These are phyloP conservation scores for Noctilio leporinus DNA, from an alignment of 2,113 vertebrate genomes.

Conservation along the genomic window DNA sequence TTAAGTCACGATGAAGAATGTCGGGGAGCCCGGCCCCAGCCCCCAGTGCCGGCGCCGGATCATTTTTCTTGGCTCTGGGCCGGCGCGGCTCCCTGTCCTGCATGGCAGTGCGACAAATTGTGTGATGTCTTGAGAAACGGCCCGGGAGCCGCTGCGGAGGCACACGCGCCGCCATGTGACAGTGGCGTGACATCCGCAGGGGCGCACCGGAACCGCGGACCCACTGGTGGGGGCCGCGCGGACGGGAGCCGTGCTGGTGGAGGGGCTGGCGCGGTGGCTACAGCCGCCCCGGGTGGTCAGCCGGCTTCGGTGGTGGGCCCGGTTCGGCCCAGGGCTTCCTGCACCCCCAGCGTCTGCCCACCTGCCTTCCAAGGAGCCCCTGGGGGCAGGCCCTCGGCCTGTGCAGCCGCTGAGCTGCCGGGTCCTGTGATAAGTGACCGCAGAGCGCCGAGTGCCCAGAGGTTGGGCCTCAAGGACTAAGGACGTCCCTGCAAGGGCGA, in stretches of 20 bases:
- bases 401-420: not conserved
- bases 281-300: too few species aligned
- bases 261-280: too few species aligned
- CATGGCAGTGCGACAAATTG: not conserved
- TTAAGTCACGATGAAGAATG: constrained; percentile 36
- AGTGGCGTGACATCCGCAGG: not conserved
- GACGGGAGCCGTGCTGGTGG: accelerated
- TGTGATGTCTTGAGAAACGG: constrained; percentile 43
- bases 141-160: not conserved
- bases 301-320: not conserved
- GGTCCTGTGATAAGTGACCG: not conserved
- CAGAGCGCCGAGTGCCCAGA: not conserved
- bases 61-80: not conserved
- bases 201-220: not conserved
- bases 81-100: not conserved
- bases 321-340: not conserved
- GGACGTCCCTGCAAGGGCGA: not conserved
- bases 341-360: not conserved
- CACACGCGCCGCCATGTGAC: not conserved
- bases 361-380: not conserved
- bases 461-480: not conserved
- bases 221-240: not conserved
- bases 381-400: not conserved
- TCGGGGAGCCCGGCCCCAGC: not conserved
- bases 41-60: not conserved